Evolutionary conservation across 2,113 vertebrate species (phyloP).

Genomic region (Dascyllus trimaculatus): DNA sequence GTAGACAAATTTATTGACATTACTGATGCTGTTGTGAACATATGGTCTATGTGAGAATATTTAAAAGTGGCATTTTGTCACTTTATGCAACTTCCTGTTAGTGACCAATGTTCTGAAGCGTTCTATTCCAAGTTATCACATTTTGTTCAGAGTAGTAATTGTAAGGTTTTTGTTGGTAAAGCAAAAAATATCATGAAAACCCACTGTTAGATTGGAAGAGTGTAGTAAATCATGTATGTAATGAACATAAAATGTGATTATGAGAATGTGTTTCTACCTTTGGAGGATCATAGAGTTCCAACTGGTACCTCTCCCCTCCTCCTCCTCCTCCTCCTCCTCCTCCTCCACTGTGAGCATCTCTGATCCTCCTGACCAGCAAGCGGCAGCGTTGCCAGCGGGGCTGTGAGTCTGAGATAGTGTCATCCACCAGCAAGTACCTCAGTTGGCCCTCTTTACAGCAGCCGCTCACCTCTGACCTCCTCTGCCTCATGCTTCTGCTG

Average conservation of each 20-base stretch:
- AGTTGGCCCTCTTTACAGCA: conserved; percentile 90
- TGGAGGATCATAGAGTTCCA: conserved; percentile 96
- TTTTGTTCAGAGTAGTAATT: neutral
- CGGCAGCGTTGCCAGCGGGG: conserved; percentile 92
- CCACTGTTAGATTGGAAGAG: neutral
- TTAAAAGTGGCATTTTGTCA: neutral
- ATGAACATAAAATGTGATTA: conserved; percentile 4
- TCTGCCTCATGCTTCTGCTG: conserved; percentile 78
- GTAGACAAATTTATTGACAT: no score
- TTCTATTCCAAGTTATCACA: neutral
- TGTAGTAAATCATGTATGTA: neutral
- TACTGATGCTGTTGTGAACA: no score
- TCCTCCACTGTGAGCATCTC: conserved; percentile 58
- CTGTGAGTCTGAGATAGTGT: conserved; percentile 91
- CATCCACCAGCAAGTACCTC: conserved; percentile 92
- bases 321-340: conserved; percentile 52
- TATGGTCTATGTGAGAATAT: neutral
- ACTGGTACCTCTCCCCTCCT: conserved; percentile 81
- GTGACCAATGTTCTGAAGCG: neutral
- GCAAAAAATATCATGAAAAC: neutral
- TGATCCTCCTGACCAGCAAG: conserved; percentile 89
- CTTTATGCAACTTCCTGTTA: neutral
- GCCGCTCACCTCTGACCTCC: conserved; percentile 80
- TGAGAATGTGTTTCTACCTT: conserved; percentile 87
- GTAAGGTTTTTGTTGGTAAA: neutral